These are phyloP conservation scores for Sarcophaga peregrina DNA, from an alignment of 1,140 invertebrate genomes.

Conservation along the genomic window DNA sequence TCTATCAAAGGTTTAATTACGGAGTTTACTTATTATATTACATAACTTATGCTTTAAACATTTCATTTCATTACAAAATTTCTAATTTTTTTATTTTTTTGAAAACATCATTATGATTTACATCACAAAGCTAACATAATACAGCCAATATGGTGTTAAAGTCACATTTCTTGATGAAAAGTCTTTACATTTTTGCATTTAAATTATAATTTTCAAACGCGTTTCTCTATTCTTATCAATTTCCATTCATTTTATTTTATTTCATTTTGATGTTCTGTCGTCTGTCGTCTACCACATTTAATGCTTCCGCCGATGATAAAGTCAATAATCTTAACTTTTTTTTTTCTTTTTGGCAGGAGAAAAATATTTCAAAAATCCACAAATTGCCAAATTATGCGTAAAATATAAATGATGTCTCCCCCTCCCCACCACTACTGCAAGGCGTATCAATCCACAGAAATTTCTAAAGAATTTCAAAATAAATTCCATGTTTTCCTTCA, in stretches of 20 bases:
- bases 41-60: too few relatives aligned
- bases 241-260: not conserved
- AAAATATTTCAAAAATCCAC: slow-evolving; percentile 14
- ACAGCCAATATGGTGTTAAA: too few relatives aligned
- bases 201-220: not conserved
- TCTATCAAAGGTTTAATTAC: too few relatives aligned
- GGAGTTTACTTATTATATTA: too few relatives aligned
- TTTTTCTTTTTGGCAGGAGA: not conserved
- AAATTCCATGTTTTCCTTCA: not conserved
- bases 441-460: not conserved
- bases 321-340: not conserved
- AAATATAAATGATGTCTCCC: slow-evolving; percentile 1
- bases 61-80: too few relatives aligned
- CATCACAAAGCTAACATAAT: too few relatives aligned
- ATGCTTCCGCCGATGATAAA: not conserved
- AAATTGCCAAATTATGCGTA: slow-evolving; percentile 27
- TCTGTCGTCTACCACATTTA: not conserved
- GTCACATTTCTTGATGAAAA: too few relatives aligned
- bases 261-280: not conserved
- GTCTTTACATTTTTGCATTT: too few relatives aligned
- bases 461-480: not conserved
- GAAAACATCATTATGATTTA: too few relatives aligned
- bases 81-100: too few relatives aligned
- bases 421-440: not conserved
- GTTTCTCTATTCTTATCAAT: slow-evolving; percentile 1